Evolutionary conservation across 2,113 vertebrate species (phyloP), one percentile per base, ranked within the genome.

Genomic region (Polypterus bichir): DNA sequence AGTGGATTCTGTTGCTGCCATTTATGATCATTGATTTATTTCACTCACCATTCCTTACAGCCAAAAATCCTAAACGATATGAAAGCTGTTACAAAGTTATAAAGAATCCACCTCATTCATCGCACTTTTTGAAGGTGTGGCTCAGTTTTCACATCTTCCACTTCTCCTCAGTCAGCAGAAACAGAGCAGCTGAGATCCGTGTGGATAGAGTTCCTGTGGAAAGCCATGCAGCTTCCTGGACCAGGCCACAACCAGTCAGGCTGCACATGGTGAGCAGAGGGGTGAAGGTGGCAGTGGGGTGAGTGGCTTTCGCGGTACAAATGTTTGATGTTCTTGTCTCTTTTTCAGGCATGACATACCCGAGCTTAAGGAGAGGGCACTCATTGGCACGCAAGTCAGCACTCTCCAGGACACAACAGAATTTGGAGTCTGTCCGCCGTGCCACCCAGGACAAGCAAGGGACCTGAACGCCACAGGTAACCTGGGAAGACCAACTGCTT

Each of bases 191-290:
- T 87, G 48, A 76, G 82, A 7, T 59, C 74, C 11, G 60, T 79
- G 63, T 87, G 83, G 84, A 70, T 89, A 5, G 48, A 62, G 52
- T 64, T 74, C 56, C 73, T 86, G 1, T 86, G 81, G 76, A 73
- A 80, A 52, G 80, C 84, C 59, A 81, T 87, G 77, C 68, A 78
- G 44, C 73, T 81, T 11, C 70, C 68, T 4, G 61, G 54, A 4
- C 69, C 70, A 0, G 27, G 59, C 3, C 27, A 57, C 0, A 49
- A 63, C 0, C 48, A 64, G 45, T 67, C 63, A 3, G 61, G 52
- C 54, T 62, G 52, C 52, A n/a, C 62, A 3, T 58, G 67, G 82
- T 85, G 70, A 70, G 69, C 61, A 72, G 71, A 9, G 5, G 5
- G 6, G 11, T 10, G 46, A 5, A 9, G 49, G 49, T 27, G 27